A percentile compares a stretch with the other conserved stretches of the same genome.
Conservation (phyloP, 37 sponge, comb jelly and placozoan genomes). For the Haliclona indistincta region DNA sequence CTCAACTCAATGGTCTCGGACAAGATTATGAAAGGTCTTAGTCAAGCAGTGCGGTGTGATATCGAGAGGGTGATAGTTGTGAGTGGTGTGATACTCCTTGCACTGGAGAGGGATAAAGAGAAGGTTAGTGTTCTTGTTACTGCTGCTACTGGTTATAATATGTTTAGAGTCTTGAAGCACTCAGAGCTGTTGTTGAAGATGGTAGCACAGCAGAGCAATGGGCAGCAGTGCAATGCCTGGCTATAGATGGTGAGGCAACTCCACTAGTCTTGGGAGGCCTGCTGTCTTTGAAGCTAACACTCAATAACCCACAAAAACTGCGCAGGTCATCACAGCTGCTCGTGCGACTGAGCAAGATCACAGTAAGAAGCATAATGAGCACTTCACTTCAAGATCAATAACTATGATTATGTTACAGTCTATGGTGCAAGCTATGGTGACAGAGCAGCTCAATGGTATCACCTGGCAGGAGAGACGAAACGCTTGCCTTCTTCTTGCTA, state of each 20-base stretch:
- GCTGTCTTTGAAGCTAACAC: too few relatives aligned
- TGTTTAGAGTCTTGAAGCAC: too few relatives aligned
- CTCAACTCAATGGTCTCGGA: too few relatives aligned
- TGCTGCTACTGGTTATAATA: not conserved
- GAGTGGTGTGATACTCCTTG: not conserved
- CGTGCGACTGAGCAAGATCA: too few relatives aligned
- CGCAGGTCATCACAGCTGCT: too few relatives aligned
- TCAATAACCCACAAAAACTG: too few relatives aligned
- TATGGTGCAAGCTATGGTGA: constrained; percentile 65
- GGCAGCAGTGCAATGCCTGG: constrained; percentile 77
- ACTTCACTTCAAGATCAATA: too few relatives aligned
- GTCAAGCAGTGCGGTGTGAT: too few relatives aligned
- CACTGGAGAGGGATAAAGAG: not conserved
- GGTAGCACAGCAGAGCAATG: constrained; percentile 45
- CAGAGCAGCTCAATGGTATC: constrained; percentile 76
- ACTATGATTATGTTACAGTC: constrained; percentile 53
- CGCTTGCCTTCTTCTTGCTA: constrained; percentile 53
- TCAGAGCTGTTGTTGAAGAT: too few relatives aligned
- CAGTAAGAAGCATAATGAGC: too few relatives aligned
- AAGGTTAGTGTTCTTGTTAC: not conserved
- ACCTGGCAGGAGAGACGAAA: constrained; percentile 75
- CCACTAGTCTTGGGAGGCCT: constrained; percentile 36
- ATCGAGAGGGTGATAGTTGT: too few relatives aligned
- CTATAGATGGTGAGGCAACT: constrained; percentile 24
- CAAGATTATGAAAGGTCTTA: too few relatives aligned